phyloP scores from a whole-genome alignment of 2,797 vertebrate species.

The Otolemur crassicaudatus region DNA sequence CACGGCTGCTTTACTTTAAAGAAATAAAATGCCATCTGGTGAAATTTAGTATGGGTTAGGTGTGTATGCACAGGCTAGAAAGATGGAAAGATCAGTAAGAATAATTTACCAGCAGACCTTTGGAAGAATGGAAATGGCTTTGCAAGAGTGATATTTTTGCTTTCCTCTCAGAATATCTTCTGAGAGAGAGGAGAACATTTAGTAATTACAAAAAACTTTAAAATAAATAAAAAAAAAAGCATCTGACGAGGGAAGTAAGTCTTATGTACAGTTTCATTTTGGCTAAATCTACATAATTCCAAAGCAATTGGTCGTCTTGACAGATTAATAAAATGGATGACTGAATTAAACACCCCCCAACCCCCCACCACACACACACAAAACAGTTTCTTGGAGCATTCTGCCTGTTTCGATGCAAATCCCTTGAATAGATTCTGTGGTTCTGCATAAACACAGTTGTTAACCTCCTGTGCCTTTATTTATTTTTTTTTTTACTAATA shows the following conservation, averaged over 20 bases:
- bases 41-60: constrained; percentile 83
- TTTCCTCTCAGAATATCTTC: constrained; percentile 75
- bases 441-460: neutral
- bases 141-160: constrained; percentile 77
- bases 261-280: constrained; percentile 53
- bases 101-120: constrained; percentile 82
- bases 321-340: constrained; percentile 43
- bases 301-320: constrained; percentile 47
- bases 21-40: constrained; percentile 82
- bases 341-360: neutral
- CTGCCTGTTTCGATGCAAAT: neutral
- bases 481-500: neutral
- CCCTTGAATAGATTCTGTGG: neutral
- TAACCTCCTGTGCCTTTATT: neutral
- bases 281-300: constrained; percentile 34
- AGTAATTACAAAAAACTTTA: constrained; percentile 74
- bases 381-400: neutral
- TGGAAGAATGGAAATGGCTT: constrained; percentile 79
- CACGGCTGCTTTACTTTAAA: constrained; percentile 82
- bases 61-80: constrained; percentile 80
- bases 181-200: constrained; percentile 74
- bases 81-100: constrained; percentile 81
- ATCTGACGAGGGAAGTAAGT: constrained; percentile 61
- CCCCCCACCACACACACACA: too few relatives aligned
- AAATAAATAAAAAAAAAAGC: constrained; percentile 62